Percentiles rank a stretch among this genome's conserved stretches.
Conservation (phyloP, 2,113 vertebrate genomes). For the Cygnus buccinator region DNA sequence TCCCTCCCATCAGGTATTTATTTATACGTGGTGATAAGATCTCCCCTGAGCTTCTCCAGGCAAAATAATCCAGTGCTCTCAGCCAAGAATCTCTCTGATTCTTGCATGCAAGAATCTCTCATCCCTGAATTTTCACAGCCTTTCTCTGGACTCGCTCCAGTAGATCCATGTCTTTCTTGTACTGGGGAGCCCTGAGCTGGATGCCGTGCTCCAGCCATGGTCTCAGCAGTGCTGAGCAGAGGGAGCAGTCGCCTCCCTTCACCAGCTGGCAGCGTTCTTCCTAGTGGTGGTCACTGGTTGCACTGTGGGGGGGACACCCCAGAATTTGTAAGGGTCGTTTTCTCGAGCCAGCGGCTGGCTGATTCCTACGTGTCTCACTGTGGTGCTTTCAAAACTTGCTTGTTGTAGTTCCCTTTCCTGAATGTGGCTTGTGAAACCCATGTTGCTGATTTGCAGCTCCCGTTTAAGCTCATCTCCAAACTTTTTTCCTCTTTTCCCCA, state of each 20-base stretch:
- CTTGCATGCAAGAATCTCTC: not conserved
- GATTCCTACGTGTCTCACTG: not conserved
- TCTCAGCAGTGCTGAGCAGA: not conserved
- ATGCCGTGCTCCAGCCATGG: fast-evolving
- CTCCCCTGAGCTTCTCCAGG: not conserved
- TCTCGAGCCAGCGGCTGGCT: not conserved
- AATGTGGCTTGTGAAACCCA: not conserved
- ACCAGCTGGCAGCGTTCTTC: not conserved
- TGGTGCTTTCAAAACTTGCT: not conserved
- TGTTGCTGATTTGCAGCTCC: not conserved
- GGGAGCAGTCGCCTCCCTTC: not conserved
- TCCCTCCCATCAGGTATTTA: not conserved
- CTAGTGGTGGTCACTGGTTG: not conserved
- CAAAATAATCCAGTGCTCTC: not conserved
- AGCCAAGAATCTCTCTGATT: not conserved
- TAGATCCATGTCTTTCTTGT: not conserved
- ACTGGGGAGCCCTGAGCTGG: not conserved
- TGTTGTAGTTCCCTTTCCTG: not conserved
- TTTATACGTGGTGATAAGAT: not conserved
- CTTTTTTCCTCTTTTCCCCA: not conserved
- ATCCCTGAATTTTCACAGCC: not conserved
- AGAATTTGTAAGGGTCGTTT: not conserved
- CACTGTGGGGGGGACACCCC: fast-evolving
- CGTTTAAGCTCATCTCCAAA: not conserved
- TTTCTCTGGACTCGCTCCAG: not conserved